Percentiles rank a stretch among this genome's conserved stretches.
Evolutionary conservation across 2,797 vertebrate genomes (phyloP).

Genomic region (Sebastes reedi): DNA sequence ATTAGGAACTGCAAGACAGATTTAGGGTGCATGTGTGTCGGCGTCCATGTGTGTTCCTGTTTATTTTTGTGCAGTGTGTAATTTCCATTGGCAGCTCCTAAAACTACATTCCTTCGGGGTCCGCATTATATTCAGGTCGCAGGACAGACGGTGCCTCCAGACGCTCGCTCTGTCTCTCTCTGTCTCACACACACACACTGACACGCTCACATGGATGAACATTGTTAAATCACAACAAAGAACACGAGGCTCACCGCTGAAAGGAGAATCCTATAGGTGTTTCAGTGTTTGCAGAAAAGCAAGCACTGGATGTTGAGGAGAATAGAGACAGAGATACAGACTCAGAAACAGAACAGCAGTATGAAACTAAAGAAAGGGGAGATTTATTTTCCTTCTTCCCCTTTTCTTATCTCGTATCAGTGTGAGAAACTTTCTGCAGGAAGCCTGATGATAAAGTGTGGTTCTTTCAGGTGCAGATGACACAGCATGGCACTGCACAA

Average conservation of each 20-base stretch:
- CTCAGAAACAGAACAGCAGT: background rate
- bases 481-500: background rate
- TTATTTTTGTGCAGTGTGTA: slow-evolving; percentile 2
- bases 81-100: slow-evolving; percentile 22
- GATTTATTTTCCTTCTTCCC: background rate
- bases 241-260: slow-evolving; percentile 8
- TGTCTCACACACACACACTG: background rate
- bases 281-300: slow-evolving; percentile 25
- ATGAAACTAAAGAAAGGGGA: background rate
- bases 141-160: slow-evolving; percentile 41
- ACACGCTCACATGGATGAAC: slow-evolving; percentile 27
- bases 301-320: slow-evolving; percentile 14
- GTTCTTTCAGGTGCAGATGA: slow-evolving; percentile 16
- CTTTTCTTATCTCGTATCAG: background rate
- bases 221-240: slow-evolving; percentile 28
- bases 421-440: slow-evolving; percentile 7
- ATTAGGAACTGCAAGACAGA: background rate
- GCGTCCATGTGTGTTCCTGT: background rate
- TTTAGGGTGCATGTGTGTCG: background rate
- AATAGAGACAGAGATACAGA: slow-evolving; percentile 3
- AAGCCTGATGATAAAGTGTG: slow-evolving; percentile 20
- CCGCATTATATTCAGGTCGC: slow-evolving; percentile 57
- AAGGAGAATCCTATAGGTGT: slow-evolving; percentile 11
- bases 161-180: slow-evolving; percentile 9
- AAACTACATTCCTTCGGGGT: slow-evolving; percentile 32